Evolutionary conservation across 2,797 vertebrate genomes (phyloP), one percentile per base, ranked within the genome.

Genomic region (Acanthurus lineatus): DNA sequence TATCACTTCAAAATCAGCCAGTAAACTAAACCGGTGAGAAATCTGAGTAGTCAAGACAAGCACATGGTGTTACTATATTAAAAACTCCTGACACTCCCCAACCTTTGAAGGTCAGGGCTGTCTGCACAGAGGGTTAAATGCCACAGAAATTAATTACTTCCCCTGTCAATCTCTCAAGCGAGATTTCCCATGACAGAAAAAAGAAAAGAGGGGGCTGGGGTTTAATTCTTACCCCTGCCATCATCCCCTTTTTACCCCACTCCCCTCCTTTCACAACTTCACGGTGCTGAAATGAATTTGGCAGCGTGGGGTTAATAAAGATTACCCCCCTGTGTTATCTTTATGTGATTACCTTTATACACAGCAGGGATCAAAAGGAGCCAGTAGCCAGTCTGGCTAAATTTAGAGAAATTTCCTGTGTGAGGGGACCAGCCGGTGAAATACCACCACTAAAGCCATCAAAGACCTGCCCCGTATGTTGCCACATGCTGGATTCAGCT

Each of bases 81-180:
- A 67, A 81, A 90, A 85, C 88, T 83, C 81, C 49, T 76, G 70
- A 73, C 77, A 85, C 79, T 66, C 17, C 52, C 59, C 83, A 89
- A 80, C 40, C 84, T 91, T 91, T 93, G 90, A 93, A 91, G 88
- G 90, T 92, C 90, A 91, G 45, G 51, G 4, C 69, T 87, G 88
- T 87, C 83, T 89, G 80, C 82, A 79, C 84, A 76, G 75, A 77
- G 86, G 90, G 91, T 90, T 90, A 90, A 90, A 92, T 93, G 89
- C 89, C 85, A 92, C 78, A 81, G 78, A 92, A 93, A 94, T 93
- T 83, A 91, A 94, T 94, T 89, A 91, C 82, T 88, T 90, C 62
- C 79, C 56, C 86, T 90, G 90, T 92, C 91, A 92, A 82, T 91
- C 91, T 90, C 63, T 64, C 90, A 85, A 85, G 89, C 45, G 0